Percentiles rank a stretch among this genome's conserved stretches.
These are phyloP conservation scores for Chinchilla lanigera DNA, from an alignment of 2,113 vertebrate species.

Conservation along the genomic window DNA sequence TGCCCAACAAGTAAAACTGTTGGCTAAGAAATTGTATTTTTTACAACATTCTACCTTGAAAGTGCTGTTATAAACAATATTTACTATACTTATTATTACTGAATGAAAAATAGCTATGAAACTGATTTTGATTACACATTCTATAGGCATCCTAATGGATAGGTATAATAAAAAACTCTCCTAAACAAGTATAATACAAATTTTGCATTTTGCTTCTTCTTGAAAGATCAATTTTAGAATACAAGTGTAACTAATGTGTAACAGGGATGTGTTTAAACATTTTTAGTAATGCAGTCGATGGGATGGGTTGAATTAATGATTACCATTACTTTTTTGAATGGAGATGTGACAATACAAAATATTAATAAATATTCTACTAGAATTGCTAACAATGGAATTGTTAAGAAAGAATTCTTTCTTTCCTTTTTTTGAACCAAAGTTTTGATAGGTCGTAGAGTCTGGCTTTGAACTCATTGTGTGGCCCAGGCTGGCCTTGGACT, in stretches of 20 bases:
- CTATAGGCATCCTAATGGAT: neutral
- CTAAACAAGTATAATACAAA: neutral
- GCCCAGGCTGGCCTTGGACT: neutral
- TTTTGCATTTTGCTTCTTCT: slow-evolving; percentile 40
- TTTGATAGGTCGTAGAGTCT: neutral
- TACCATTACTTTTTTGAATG: slow-evolving; percentile 36
- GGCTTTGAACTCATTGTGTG: neutral
- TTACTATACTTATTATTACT: neutral
- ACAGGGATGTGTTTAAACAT: slow-evolving; percentile 30
- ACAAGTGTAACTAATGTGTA: slow-evolving; percentile 6
- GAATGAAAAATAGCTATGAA: slow-evolving; percentile 51
- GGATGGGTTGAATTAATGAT: slow-evolving; percentile 42
- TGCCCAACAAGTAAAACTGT: neutral
- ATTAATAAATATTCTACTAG: slow-evolving; percentile 56
- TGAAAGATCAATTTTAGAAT: slow-evolving; percentile 54
- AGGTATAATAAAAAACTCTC: slow-evolving; percentile 33
- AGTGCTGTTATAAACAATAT: slow-evolving; percentile 58
- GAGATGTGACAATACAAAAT: slow-evolving; percentile 54
- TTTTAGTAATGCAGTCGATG: slow-evolving; percentile 37
- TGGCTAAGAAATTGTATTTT: slow-evolving; percentile 44
- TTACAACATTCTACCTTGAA: slow-evolving; percentile 45
- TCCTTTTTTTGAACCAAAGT: neutral
- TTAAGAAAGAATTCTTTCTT: slow-evolving; percentile 32
- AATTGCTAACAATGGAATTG: slow-evolving; percentile 37
- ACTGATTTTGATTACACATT: slow-evolving; percentile 57